phyloP scores from a whole-genome alignment of 2,888 invertebrate species.

The Myathropa florea region DNA sequence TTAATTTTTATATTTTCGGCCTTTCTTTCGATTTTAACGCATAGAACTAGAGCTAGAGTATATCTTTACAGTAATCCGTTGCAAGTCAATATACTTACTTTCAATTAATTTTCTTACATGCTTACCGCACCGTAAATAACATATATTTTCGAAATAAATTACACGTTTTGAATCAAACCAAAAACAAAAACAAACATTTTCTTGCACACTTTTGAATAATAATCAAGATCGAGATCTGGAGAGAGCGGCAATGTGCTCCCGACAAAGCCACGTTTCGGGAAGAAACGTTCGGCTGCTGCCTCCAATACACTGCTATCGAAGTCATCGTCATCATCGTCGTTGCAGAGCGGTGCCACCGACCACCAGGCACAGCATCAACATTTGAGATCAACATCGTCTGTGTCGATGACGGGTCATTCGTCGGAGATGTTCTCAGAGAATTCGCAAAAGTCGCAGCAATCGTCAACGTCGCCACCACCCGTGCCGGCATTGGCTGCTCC shows the following conservation, averaged over 20 bases:
- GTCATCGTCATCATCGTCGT: slow-evolving; percentile 60
- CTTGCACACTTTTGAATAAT: slow-evolving; percentile 41
- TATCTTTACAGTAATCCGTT: slow-evolving; percentile 1
- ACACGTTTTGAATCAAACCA: not conserved
- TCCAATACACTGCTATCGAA: slow-evolving; percentile 68
- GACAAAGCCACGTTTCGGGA: slow-evolving; percentile 77
- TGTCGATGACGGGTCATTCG: not conserved
- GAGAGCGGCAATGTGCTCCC: slow-evolving; percentile 68
- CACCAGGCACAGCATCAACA: slow-evolving; percentile 20
- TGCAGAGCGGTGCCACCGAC: slow-evolving; percentile 26
- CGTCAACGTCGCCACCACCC: slow-evolving; percentile 66
- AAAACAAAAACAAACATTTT: slow-evolving; percentile 30
- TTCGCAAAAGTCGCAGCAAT: slow-evolving; percentile 65
- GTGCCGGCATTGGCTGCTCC: slow-evolving; percentile 51
- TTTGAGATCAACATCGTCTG: not conserved
- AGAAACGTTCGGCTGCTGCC: slow-evolving; percentile 78
- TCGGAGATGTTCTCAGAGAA: slow-evolving; percentile 44
- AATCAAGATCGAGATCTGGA: slow-evolving; percentile 73
- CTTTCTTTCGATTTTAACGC: slow-evolving; percentile 17
- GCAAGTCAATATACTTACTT: slow-evolving; percentile 36
- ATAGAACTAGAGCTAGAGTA: slow-evolving; percentile 19
- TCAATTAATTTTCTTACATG: slow-evolving; percentile 71
- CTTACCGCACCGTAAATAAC: slow-evolving; percentile 63
- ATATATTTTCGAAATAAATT: slow-evolving; percentile 31
- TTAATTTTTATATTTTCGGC: slow-evolving; percentile 10